phyloP scores from a whole-genome alignment of 2,888 invertebrate species.

The Fragum fragum region DNA sequence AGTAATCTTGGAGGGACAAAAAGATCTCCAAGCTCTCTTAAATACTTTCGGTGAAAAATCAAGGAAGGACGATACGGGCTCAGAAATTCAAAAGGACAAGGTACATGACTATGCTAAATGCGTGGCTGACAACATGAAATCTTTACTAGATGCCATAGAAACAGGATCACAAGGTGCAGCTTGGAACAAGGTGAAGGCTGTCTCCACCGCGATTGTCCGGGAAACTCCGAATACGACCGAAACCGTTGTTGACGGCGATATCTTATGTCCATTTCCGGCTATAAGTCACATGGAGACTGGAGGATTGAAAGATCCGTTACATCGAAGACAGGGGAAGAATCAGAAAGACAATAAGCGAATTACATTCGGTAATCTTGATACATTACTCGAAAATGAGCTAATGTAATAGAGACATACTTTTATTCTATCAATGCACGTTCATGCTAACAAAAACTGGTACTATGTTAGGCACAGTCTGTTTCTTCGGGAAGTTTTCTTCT shows the following conservation, averaged over 20 bases:
- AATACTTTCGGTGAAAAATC: conserved; percentile 64
- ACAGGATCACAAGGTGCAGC: conserved; percentile 52
- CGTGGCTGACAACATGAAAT: conserved; percentile 69
- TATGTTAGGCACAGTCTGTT: no score
- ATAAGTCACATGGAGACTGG: conserved; percentile 52
- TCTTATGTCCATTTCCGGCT: conserved; percentile 72
- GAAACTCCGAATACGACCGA: conserved; percentile 73
- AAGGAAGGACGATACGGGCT: conserved; percentile 30
- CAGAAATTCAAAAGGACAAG: conserved; percentile 58
- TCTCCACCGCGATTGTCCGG: conserved; percentile 74
- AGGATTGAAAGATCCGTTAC: conserved; percentile 34
- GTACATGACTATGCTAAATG: conserved; percentile 61
- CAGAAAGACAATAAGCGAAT: conserved; percentile 39
- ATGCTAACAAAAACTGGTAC: no score
- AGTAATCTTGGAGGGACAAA: conserved; percentile 66
- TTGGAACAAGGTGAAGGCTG: conserved; percentile 76
- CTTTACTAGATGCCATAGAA: conserved; percentile 67
- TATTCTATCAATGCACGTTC: no score
- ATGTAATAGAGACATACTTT: neutral
- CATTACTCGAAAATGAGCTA: conserved; percentile 1
- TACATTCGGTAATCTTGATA: conserved; percentile 28
- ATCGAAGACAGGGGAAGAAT: conserved; percentile 34
- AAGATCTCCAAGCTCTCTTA: conserved; percentile 59
- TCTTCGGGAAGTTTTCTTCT: no score
- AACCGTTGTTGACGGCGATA: conserved; percentile 57